Conservation (phyloP, 2,113 vertebrate species). For the Anthoscopus minutus region DNA sequence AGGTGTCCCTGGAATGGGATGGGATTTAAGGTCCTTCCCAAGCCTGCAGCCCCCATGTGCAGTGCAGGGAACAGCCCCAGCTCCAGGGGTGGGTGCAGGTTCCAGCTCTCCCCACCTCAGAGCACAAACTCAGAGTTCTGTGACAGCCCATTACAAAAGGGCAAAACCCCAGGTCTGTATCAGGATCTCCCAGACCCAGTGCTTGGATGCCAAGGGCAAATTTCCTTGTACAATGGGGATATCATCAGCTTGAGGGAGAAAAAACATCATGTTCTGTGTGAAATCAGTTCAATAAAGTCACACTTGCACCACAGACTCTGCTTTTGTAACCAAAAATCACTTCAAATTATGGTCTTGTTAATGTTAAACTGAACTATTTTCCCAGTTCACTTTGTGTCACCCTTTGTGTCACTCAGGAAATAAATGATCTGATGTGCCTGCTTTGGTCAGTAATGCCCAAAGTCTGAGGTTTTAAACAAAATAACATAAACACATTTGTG, state of each 20-base stretch:
- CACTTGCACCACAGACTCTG: neutral
- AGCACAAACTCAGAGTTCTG: neutral
- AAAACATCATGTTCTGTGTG: neutral
- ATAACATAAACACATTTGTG: neutral
- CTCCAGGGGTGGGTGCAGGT: too few species aligned
- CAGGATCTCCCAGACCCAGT: neutral
- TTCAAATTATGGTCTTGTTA: neutral
- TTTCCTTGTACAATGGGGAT: neutral
- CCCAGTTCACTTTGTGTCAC: neutral
- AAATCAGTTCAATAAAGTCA: neutral
- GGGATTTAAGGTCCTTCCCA: neutral
- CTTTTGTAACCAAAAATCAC: neutral
- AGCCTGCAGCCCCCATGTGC: neutral
- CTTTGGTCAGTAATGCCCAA: neutral
- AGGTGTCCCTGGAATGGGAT: neutral
- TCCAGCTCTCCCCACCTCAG: neutral
- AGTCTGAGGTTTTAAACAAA: neutral
- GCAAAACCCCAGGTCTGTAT: rapidly evolving
- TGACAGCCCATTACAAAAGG: neutral
- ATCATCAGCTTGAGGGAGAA: neutral
- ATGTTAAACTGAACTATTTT: neutral
- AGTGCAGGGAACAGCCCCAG: neutral
- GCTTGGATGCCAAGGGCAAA: neutral
- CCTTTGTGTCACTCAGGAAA: neutral
- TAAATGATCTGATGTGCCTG: neutral